A percentile compares a stretch with the other conserved stretches of the same genome.
phyloP scores from a whole-genome alignment of 2,797 vertebrate genomes.

The Myripristis murdjan region DNA sequence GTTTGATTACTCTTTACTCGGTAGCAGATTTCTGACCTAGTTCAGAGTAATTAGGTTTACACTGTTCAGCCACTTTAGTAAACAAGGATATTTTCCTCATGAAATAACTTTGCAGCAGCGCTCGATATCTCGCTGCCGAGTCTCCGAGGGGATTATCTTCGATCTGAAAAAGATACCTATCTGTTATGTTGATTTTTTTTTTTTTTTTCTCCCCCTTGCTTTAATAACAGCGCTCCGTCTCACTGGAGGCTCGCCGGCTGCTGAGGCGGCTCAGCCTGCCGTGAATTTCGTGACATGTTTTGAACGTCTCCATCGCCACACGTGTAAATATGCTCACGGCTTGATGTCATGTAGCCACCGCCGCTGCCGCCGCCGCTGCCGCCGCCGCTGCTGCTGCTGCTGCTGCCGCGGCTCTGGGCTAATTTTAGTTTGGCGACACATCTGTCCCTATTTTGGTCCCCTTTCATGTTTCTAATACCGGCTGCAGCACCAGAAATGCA shows the following conservation, averaged over 20 bases:
- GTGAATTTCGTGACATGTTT: background rate
- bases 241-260: no score
- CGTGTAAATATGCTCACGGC: background rate
- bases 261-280: background rate
- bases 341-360: no score
- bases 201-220: no score
- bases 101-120: constrained; percentile 65
- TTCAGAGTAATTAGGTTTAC: constrained; percentile 84
- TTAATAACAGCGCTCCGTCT: constrained; percentile 42
- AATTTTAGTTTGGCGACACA: background rate
- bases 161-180: constrained; percentile 73
- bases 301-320: background rate
- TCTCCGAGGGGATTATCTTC: constrained; percentile 68
- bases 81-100: constrained; percentile 76
- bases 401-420: no score
- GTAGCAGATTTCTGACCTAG: constrained; percentile 81
- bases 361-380: no score
- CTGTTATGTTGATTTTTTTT: constrained; percentile 57
- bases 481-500: no score
- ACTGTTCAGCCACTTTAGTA: constrained; percentile 79
- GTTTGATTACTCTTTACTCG: constrained; percentile 78
- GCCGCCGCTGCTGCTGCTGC: no score
- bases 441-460: background rate
- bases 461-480: no score
- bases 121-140: constrained; percentile 27